Conservation (phyloP, 2,113 vertebrate species). For the Copsychus sechellarum region DNA sequence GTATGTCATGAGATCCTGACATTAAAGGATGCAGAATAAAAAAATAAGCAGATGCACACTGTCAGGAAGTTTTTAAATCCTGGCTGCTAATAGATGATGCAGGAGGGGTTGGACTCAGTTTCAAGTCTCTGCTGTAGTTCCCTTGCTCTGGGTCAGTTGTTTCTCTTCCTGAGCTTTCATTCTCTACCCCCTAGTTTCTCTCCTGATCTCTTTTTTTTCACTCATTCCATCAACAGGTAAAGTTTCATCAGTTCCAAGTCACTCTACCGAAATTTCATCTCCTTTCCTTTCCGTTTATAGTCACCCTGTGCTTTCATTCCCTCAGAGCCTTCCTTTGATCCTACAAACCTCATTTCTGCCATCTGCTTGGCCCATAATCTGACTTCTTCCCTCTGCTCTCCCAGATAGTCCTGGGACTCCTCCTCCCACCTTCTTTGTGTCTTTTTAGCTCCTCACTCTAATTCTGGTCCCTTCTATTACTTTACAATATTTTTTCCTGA, state of each 20-base stretch:
- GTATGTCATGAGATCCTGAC: not conserved
- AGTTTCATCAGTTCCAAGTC: not conserved
- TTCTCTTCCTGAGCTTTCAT: not conserved
- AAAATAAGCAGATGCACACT: not conserved
- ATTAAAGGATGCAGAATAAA: conserved; percentile 12
- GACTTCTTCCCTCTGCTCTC: not conserved
- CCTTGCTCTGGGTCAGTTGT: not conserved
- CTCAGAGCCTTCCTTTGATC: not conserved
- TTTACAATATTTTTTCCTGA: not conserved
- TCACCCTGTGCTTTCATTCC: not conserved
- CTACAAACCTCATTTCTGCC: not conserved
- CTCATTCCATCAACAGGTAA: not conserved
- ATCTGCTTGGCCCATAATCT: not conserved
- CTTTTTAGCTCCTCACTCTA: not conserved
- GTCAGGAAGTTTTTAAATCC: not conserved
- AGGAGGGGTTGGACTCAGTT: not conserved
- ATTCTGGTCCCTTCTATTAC: not conserved
- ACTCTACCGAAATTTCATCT: not conserved
- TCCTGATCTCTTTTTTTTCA: not conserved
- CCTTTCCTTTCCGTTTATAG: not conserved
- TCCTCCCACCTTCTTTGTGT: not conserved
- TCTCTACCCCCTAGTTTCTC: not conserved
- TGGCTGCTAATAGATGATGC: not conserved
- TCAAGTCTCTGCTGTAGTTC: not conserved
- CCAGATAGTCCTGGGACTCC: not conserved